These are phyloP conservation scores for Drosophila gaucha DNA, from an alignment of 2,888 invertebrate genomes.

Conservation along the genomic window DNA sequence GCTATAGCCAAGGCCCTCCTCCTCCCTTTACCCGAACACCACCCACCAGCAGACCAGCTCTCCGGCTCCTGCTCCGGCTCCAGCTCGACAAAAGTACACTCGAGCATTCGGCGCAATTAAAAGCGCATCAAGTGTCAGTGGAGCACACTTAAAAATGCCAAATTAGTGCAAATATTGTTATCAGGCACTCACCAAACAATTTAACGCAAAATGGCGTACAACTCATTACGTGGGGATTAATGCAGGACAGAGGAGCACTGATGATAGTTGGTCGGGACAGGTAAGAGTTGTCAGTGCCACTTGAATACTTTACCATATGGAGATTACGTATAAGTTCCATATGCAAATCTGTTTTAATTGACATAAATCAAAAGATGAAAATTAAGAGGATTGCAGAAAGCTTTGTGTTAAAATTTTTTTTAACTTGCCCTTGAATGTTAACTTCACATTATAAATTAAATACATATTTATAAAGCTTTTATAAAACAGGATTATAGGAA, in stretches of 20 bases:
- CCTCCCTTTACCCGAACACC: not conserved
- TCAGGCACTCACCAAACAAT: constrained; percentile 83
- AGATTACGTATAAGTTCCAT: constrained; percentile 4
- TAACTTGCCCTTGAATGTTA: too few relatives aligned
- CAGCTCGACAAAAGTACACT: constrained; percentile 63
- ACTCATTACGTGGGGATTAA: constrained; percentile 83
- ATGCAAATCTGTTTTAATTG: not conserved
- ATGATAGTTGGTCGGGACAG: constrained; percentile 5
- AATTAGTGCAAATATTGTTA: constrained; percentile 84
- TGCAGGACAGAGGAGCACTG: constrained; percentile 43
- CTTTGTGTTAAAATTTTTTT: not conserved
- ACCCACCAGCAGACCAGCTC: constrained; percentile 24
- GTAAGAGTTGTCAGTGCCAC: constrained; percentile 3
- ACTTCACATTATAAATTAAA: too few relatives aligned
- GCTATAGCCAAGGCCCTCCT: not conserved
- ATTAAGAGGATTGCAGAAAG: not conserved
- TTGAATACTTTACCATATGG: constrained; percentile 7
- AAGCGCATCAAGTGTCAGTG: constrained; percentile 84
- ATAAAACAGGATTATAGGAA: too few relatives aligned
- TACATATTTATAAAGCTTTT: too few relatives aligned
- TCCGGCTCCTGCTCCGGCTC: constrained; percentile 12
- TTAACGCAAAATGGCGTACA: constrained; percentile 83
- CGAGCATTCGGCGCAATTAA: constrained; percentile 83
- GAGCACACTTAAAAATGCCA: constrained; percentile 84
- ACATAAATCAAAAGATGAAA: not conserved